Conservation (phyloP, 2,888 invertebrate species). For the Pediacus dermestoides region DNA sequence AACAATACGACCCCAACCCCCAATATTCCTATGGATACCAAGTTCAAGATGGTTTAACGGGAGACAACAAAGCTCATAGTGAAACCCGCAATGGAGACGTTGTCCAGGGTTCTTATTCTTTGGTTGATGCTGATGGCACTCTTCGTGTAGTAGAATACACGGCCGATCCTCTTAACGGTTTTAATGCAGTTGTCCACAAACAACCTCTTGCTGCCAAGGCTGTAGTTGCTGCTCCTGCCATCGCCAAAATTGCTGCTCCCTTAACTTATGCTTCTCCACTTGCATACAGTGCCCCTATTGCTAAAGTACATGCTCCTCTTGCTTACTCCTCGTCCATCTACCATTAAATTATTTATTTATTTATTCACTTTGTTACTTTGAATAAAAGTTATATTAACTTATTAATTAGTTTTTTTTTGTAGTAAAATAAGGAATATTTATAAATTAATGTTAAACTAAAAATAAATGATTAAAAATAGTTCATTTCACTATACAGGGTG, state of each 20-base stretch:
- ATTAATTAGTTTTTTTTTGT: no score
- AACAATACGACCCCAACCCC: slow-evolving; percentile 43
- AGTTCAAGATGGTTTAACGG: slow-evolving; percentile 56
- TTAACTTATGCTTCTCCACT: slow-evolving; percentile 22
- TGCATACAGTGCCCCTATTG: slow-evolving; percentile 25
- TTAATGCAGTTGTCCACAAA: slow-evolving; percentile 57
- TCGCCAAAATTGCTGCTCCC: slow-evolving; percentile 7
- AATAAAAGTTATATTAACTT: slow-evolving; percentile 1
- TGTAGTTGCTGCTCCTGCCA: slow-evolving; percentile 18
- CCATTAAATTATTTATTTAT: slow-evolving; percentile 5
- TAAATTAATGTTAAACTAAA: no score
- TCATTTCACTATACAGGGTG: no score
- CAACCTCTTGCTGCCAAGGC: slow-evolving; percentile 47
- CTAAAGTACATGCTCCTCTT: slow-evolving; percentile 20
- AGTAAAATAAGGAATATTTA: no score
- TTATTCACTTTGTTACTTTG: neutral
- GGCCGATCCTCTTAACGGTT: slow-evolving; percentile 55
- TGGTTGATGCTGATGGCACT: slow-evolving; percentile 59
- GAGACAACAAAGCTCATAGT: slow-evolving; percentile 59
- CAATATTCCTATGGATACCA: slow-evolving; percentile 58
- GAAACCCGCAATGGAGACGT: slow-evolving; percentile 63
- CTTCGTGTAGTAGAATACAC: slow-evolving; percentile 62
- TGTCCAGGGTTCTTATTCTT: slow-evolving; percentile 59
- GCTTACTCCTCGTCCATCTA: slow-evolving; percentile 15
- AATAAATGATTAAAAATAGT: no score